phyloP scores from a whole-genome alignment of 2,888 invertebrate genomes.

The Mechanitis messenoides region DNA sequence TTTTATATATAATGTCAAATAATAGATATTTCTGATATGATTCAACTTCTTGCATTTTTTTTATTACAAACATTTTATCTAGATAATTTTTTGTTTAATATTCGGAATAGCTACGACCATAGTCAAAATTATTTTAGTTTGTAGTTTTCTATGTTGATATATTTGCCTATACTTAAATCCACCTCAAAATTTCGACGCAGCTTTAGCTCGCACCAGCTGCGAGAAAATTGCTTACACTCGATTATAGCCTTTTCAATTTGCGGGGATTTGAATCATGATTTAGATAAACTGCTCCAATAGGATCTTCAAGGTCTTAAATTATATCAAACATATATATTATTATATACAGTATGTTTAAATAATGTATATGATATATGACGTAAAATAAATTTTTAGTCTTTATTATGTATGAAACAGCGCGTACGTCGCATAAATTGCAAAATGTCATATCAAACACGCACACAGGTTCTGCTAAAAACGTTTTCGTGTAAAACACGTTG shows the following conservation, averaged over 20 bases:
- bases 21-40: too few species aligned
- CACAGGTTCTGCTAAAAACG: slow-evolving; percentile 31
- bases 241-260: slow-evolving; percentile 75
- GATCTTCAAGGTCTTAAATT: background rate
- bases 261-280: slow-evolving; percentile 63
- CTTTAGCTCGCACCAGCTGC: slow-evolving; percentile 60
- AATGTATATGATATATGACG: background rate
- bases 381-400: background rate
- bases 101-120: too few species aligned
- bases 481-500: slow-evolving; percentile 52
- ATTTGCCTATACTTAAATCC: too few species aligned
- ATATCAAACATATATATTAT: background rate
- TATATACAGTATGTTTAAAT: background rate
- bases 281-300: slow-evolving; percentile 30
- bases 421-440: slow-evolving; percentile 4
- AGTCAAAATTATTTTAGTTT: too few species aligned
- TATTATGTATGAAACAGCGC: too few species aligned
- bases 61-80: too few species aligned
- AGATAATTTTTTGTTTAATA: too few species aligned
- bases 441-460: slow-evolving; percentile 25
- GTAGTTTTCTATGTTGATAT: too few species aligned
- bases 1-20: too few species aligned
- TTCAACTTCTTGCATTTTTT: too few species aligned
- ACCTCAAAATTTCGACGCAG: slow-evolving; percentile 5
- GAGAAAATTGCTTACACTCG: slow-evolving; percentile 69